phyloP scores from a whole-genome alignment of 2,113 vertebrate genomes.

The Nycticryphes semicollaris region DNA sequence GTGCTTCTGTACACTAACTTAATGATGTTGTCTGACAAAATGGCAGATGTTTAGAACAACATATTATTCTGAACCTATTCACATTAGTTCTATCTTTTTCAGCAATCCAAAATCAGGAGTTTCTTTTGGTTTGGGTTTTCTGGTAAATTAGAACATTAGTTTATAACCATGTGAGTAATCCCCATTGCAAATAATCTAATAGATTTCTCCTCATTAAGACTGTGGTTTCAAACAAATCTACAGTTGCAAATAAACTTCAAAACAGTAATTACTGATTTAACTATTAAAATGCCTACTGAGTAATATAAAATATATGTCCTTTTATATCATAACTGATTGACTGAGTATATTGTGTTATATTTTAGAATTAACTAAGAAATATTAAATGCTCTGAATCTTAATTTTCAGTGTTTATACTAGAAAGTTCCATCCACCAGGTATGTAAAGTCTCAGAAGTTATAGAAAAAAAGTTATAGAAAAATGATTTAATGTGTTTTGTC shows the following conservation, averaged over 20 bases:
- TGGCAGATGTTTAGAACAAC: neutral
- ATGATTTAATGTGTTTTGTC: neutral
- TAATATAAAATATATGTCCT: neutral
- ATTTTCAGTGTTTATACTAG: neutral
- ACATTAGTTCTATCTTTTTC: neutral
- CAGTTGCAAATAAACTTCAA: neutral
- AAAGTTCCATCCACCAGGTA: neutral
- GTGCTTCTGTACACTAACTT: rapidly evolving
- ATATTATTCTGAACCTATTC: neutral
- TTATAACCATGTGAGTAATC: neutral
- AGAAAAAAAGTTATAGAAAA: neutral
- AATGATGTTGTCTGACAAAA: neutral
- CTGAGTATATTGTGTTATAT: neutral
- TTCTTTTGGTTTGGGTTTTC: neutral
- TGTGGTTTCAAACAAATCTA: neutral
- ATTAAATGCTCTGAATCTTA: neutral
- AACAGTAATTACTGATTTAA: neutral
- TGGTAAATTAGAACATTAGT: neutral
- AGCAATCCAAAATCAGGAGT: neutral
- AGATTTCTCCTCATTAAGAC: neutral
- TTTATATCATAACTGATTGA: neutral
- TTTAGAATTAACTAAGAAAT: neutral
- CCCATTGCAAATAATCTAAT: neutral
- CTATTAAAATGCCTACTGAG: neutral
- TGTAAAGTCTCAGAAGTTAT: neutral